These are phyloP conservation scores for Alviniconcha marisindica DNA, from an alignment of 1,140 invertebrate species.

Conservation along the genomic window DNA sequence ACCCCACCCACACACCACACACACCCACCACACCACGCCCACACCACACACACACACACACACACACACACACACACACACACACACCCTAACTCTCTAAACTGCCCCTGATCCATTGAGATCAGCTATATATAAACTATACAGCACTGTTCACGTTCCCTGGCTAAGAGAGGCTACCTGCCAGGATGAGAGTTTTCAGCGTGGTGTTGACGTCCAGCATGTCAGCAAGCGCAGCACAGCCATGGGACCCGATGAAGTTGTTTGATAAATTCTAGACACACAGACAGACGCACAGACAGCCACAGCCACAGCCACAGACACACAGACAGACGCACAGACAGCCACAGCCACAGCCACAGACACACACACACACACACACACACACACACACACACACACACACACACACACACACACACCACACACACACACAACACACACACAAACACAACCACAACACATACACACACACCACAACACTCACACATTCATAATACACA, in stretches of 20 bases:
- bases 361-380: slow-evolving; percentile 11
- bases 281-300: background rate
- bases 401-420: background rate
- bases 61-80: too few relatives aligned
- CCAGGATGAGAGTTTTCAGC: slow-evolving; percentile 58
- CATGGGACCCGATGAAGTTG: slow-evolving; percentile 58
- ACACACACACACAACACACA: background rate
- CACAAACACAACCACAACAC: too few relatives aligned
- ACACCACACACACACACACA: too few relatives aligned
- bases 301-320: background rate
- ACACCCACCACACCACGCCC: too few relatives aligned
- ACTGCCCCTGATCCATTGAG: too few relatives aligned
- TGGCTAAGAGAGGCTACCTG: slow-evolving; percentile 59
- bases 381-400: slow-evolving; percentile 21
- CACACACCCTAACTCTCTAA: too few relatives aligned
- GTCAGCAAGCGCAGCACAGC: slow-evolving; percentile 54
- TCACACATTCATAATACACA: too few relatives aligned
- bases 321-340: background rate
- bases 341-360: background rate
- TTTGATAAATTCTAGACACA: slow-evolving; percentile 63
- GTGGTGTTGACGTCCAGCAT: slow-evolving; percentile 69
- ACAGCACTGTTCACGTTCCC: background rate
- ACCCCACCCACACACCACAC: too few relatives aligned
- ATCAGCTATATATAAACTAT: background rate
- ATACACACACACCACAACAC: background rate